Conservation (phyloP, 2,888 invertebrate species). For the Phytoseiulus persimilis region DNA sequence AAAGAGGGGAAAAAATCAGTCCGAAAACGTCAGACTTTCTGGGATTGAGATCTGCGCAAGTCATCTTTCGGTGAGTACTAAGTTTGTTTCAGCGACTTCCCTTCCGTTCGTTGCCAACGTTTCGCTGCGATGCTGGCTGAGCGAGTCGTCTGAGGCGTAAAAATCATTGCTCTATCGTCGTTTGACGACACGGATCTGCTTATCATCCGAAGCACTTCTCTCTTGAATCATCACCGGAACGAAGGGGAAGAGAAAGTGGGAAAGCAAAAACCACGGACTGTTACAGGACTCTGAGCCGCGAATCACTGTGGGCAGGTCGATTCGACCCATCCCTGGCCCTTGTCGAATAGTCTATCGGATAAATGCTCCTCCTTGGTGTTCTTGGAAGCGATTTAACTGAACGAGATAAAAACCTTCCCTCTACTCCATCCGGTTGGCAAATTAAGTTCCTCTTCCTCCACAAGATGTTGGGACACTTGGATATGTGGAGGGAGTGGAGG, state of each 20-base stretch:
- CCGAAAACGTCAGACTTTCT: background rate
- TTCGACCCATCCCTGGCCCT: background rate
- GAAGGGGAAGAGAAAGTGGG: background rate
- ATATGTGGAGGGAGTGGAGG: background rate
- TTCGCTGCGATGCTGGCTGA: background rate
- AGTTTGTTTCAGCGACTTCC: background rate
- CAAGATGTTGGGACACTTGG: background rate
- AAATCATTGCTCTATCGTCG: background rate
- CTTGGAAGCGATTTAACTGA: background rate
- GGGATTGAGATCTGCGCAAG: background rate
- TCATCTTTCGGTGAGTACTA: background rate
- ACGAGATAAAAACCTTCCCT: background rate
- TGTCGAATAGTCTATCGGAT: background rate
- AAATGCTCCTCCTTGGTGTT: background rate
- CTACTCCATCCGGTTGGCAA: background rate
- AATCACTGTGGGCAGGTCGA: background rate
- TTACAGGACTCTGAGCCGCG: too few species aligned
- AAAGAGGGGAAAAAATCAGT: background rate
- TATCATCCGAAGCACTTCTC: background rate
- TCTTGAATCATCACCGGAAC: background rate
- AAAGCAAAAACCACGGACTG: too few species aligned
- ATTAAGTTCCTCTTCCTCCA: background rate
- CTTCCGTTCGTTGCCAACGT: background rate
- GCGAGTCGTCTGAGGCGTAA: background rate
- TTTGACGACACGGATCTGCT: background rate